Conservation (phyloP, 2,113 vertebrate genomes). For the Burhinus oedicnemus region DNA sequence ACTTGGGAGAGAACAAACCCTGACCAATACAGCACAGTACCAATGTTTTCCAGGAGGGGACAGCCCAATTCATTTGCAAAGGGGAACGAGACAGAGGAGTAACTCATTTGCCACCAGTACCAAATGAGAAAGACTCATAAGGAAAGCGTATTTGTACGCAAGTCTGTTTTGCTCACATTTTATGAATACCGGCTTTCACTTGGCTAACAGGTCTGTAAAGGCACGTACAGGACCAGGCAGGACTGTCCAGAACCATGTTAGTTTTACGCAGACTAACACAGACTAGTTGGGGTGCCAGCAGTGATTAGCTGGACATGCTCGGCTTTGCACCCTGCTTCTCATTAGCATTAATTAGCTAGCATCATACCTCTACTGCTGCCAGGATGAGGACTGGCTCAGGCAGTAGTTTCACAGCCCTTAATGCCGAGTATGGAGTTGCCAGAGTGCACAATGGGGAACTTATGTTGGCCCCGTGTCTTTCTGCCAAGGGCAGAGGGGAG, state of each 20-base stretch:
- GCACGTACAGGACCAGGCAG: not conserved
- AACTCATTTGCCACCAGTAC: not conserved
- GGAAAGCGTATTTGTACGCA: not conserved
- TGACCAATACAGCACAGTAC: not conserved
- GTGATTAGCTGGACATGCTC: not conserved
- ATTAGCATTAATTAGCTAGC: constrained; percentile 34
- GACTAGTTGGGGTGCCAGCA: not conserved
- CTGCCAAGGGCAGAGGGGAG: not conserved
- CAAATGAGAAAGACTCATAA: not conserved
- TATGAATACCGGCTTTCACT: not conserved
- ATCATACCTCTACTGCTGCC: constrained; percentile 41
- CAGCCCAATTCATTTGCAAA: not conserved
- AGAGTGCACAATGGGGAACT: not conserved
- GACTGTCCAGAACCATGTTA: not conserved
- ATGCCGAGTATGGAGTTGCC: not conserved
- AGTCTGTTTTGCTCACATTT: not conserved
- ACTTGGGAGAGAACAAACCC: not conserved
- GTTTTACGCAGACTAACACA: not conserved
- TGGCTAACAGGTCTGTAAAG: not conserved
- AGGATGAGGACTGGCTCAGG: not conserved
- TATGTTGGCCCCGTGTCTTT: not conserved
- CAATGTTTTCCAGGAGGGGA: not conserved
- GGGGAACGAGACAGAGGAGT: not conserved
- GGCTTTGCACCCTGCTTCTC: constrained; percentile 33
- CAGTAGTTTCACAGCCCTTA: constrained; percentile 5